Evolutionary conservation across 2,888 invertebrate species (phyloP), one percentile per base, ranked within the genome.

Genomic region (Emmelina monodactyla): DNA sequence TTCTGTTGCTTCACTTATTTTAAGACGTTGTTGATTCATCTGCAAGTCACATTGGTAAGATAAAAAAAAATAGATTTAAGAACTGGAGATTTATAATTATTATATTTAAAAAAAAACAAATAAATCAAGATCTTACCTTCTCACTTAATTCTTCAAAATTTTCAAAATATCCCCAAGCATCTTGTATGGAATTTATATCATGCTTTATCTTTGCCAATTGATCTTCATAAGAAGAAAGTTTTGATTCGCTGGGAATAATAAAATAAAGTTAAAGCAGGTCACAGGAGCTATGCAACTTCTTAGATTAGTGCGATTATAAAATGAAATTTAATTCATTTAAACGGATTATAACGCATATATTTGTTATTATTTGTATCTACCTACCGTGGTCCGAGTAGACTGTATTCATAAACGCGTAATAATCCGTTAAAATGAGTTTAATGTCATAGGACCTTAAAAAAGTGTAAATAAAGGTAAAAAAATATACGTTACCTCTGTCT

Each of bases 401-500:
- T n/a, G n/a, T n/a, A n/a, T n/a, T n/a, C n/a, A n/a, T n/a, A n/a
- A n/a, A n/a, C n/a, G n/a, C n/a, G n/a, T n/a, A n/a, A n/a, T n/a
- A n/a, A n/a, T n/a, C n/a, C n/a, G n/a, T n/a, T n/a, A n/a, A n/a
- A n/a, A n/a, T n/a, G n/a, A n/a, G n/a, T n/a, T n/a, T n/a, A n/a
- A n/a, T n/a, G n/a, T n/a, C n/a, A n/a, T n/a, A n/a, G n/a, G n/a
- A n/a, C n/a, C n/a, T n/a, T n/a, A n/a, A n/a, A n/a, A n/a, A n/a
- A n/a, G n/a, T n/a, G n/a, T n/a, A n/a, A n/a, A n/a, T n/a, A n/a
- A n/a, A n/a, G n/a, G n/a, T n/a, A n/a, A n/a, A n/a, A n/a, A n/a
- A n/a, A n/a, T n/a, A n/a, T n/a, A n/a, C n/a, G n/a, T n/a, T 39
- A 68, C 69, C 62, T 66, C 40, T 71, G 65, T 41, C 58, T 53